These are phyloP conservation scores for Pantala flavescens DNA, from an alignment of 1,140 invertebrate species.

Conservation along the genomic window DNA sequence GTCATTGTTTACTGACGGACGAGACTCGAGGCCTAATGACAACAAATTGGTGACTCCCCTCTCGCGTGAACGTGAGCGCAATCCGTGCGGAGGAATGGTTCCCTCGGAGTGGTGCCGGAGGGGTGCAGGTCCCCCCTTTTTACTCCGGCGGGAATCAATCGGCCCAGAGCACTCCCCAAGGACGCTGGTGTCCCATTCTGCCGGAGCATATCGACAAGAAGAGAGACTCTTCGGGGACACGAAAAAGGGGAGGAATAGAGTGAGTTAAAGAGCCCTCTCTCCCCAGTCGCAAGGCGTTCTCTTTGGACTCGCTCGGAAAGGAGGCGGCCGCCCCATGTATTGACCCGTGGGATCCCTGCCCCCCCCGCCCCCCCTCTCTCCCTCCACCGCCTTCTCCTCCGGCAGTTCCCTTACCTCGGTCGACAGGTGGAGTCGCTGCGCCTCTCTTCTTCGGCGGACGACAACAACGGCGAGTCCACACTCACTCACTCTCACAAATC, in stretches of 20 bases:
- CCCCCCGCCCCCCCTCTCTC: not conserved
- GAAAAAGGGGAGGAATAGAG: not conserved
- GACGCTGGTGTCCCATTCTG: not conserved
- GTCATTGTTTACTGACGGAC: too few relatives aligned
- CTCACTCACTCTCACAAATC: too few relatives aligned
- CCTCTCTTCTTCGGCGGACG: not conserved
- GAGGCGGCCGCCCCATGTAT: not conserved
- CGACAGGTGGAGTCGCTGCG: not conserved
- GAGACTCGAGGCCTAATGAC: not conserved
- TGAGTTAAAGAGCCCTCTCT: not conserved
- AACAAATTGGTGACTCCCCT: not conserved
- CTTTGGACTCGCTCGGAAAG: constrained; percentile 7
- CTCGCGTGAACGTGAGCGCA: not conserved
- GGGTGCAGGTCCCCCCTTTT: not conserved
- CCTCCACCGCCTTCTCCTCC: not conserved
- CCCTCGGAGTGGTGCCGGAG: not conserved
- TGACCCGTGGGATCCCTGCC: not conserved
- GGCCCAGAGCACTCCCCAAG: not conserved
- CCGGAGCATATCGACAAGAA: not conserved
- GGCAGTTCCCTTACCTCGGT: constrained; percentile 2
- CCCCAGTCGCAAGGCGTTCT: not conserved
- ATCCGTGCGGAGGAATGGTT: not conserved
- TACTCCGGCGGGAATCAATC: constrained; percentile 7
- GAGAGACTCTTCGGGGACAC: not conserved
- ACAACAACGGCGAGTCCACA: not conserved